A percentile compares a stretch with the other conserved stretches of the same genome.
These are phyloP conservation scores for Rachycentron canadum DNA, from an alignment of 2,797 vertebrate species.

Conservation along the genomic window DNA sequence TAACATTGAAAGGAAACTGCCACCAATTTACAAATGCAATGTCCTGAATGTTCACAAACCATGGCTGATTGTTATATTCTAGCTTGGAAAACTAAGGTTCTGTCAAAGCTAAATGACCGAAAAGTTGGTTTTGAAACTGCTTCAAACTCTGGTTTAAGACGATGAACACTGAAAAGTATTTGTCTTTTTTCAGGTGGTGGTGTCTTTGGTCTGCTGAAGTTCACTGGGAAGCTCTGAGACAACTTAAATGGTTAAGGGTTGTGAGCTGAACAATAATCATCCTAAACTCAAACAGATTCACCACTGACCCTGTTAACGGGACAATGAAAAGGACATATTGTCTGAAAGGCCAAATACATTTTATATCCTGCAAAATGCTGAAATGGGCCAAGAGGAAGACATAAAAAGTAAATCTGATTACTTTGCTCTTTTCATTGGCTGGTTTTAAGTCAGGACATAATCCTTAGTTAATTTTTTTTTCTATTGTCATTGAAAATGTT, in stretches of 20 bases:
- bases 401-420: not conserved
- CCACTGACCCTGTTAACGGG: not conserved
- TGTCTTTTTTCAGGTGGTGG: conserved; percentile 76
- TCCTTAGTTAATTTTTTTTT: conserved; percentile 2
- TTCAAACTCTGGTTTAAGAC: not conserved
- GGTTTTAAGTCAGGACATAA: not conserved
- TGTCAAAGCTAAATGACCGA: not conserved
- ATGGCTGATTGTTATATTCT: too few species aligned
- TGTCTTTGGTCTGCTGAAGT: conserved; percentile 76
- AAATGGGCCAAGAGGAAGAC: conserved; percentile 43
- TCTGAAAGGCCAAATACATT: conserved; percentile 42
- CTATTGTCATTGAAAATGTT: not conserved
- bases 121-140: too few species aligned
- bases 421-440: not conserved
- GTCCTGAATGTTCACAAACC: too few species aligned
- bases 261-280: not conserved
- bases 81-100: not conserved
- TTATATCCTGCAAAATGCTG: not conserved
- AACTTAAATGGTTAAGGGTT: not conserved
- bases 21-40: too few species aligned
- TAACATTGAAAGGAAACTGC: too few species aligned
- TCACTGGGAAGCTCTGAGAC: conserved; percentile 62
- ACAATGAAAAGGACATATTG: not conserved
- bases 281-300: not conserved
- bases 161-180: not conserved